These are phyloP conservation scores for Montipora capitata DNA, from an alignment of 92 coral and sea anemone species.

Conservation along the genomic window DNA sequence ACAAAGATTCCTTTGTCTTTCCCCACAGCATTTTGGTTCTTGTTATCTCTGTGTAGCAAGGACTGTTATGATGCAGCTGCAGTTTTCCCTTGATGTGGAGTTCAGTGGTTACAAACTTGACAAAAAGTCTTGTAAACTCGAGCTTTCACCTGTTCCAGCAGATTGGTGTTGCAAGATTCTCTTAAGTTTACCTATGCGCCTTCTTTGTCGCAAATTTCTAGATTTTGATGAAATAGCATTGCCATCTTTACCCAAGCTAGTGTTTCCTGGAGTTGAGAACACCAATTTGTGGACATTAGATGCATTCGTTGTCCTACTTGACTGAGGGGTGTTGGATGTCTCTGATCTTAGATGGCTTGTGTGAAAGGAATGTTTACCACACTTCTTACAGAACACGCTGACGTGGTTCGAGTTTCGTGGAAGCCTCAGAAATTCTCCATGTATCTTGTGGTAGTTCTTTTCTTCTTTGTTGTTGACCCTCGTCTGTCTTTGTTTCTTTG, in stretches of 20 bases:
- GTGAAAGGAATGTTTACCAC: constrained; percentile 28
- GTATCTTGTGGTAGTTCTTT: neutral
- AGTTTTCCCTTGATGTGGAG: too few relatives aligned
- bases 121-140: constrained; percentile 50
- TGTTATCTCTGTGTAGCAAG: neutral
- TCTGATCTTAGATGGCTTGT: constrained; percentile 10
- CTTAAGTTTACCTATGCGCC: constrained; percentile 18
- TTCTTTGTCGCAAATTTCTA: constrained; percentile 19
- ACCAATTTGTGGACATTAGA: neutral
- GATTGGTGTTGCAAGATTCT: constrained; percentile 23
- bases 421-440: neutral
- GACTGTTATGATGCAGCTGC: neutral
- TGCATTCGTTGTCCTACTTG: neutral
- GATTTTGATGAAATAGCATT: constrained; percentile 32
- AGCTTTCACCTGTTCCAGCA: neutral
- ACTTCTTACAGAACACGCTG: constrained; percentile 19
- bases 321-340: neutral
- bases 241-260: neutral
- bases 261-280: neutral
- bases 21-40: too few relatives aligned
- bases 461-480: neutral
- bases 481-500: constrained; percentile 6
- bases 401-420: constrained; percentile 22
- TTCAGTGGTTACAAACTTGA: constrained; percentile 27
- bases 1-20: too few relatives aligned